These are phyloP conservation scores for Lophotis ruficrista DNA, from an alignment of 2,113 vertebrate species.

Conservation along the genomic window DNA sequence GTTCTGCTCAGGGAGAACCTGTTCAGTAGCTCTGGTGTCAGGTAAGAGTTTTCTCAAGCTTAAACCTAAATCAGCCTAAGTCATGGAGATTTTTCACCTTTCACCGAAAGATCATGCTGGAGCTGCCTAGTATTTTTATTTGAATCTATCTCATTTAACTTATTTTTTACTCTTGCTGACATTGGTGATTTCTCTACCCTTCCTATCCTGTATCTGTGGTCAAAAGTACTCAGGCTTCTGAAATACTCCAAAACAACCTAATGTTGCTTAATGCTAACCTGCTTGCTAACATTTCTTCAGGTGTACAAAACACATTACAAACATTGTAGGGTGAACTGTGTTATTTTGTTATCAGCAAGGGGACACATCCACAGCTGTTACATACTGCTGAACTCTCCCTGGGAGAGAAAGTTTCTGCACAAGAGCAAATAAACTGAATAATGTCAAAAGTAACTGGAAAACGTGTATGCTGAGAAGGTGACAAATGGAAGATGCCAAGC, in stretches of 20 bases:
- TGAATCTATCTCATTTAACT: not conserved
- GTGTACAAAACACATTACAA: not conserved
- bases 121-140: not conserved
- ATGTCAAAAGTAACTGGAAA: not conserved
- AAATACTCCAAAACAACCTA: not conserved
- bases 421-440: not conserved
- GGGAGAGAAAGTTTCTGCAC: not conserved
- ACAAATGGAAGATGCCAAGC: not conserved
- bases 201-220: not conserved
- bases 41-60: not conserved
- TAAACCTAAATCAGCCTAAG: not conserved
- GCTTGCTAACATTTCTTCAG: not conserved
- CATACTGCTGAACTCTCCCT: not conserved
- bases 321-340: not conserved
- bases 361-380: not conserved
- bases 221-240: not conserved
- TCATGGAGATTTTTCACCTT: not conserved
- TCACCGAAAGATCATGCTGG: not conserved
- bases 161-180: not conserved
- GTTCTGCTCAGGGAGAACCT: not conserved
- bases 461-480: not conserved
- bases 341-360: not conserved
- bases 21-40: not conserved
- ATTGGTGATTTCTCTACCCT: not conserved
- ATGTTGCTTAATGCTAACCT: not conserved